Percentiles rank a stretch among this genome's conserved stretches.
Conservation (phyloP, 2,888 invertebrate genomes). For the Cheilosia urbana region DNA sequence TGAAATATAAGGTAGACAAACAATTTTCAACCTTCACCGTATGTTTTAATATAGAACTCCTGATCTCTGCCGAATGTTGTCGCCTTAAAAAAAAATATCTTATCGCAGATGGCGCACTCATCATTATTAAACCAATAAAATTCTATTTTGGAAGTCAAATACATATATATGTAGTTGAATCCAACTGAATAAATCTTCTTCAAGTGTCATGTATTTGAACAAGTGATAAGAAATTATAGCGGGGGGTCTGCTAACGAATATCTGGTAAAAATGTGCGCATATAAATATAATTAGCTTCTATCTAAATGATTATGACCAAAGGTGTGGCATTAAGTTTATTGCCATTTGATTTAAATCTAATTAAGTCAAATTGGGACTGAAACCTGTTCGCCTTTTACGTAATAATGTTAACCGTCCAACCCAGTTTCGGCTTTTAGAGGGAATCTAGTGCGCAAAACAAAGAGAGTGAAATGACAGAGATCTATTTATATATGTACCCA, state of each 20-base stretch:
- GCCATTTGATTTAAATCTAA: too few relatives aligned
- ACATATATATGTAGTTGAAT: not conserved
- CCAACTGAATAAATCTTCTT: not conserved
- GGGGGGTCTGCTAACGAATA: not conserved
- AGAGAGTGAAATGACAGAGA: too few relatives aligned
- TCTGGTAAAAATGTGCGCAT: not conserved
- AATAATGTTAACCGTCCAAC: too few relatives aligned
- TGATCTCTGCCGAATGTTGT: not conserved
- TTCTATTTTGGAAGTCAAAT: not conserved
- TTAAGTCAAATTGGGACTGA: too few relatives aligned
- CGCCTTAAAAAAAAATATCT: not conserved
- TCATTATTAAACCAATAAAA: not conserved
- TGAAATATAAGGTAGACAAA: not conserved
- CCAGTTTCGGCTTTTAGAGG: too few relatives aligned
- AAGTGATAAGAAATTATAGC: not conserved
- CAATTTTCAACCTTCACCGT: not conserved
- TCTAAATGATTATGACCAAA: not conserved
- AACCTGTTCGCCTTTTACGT: too few relatives aligned
- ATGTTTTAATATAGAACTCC: not conserved
- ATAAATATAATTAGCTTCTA: not conserved
- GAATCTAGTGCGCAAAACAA: too few relatives aligned
- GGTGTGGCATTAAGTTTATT: too few relatives aligned
- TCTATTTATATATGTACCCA: too few relatives aligned
- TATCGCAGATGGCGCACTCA: not conserved
- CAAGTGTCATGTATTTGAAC: not conserved